Evolutionary conservation across 2,888 invertebrate genomes (phyloP).

Genomic region (Piscicola geometra): DNA sequence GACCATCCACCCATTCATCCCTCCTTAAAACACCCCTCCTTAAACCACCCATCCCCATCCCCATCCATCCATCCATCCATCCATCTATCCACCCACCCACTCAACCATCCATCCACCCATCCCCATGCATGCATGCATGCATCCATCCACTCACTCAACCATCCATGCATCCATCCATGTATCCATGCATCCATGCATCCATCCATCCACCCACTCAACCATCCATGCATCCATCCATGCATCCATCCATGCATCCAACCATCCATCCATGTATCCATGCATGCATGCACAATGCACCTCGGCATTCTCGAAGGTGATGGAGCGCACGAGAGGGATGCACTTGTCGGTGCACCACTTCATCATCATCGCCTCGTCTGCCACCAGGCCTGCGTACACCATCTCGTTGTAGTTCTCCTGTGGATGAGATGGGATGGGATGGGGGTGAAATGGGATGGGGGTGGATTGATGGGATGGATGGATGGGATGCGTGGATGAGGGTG

Average conservation of each 20-base stretch:
- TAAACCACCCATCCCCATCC: too few species aligned
- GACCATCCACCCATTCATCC: too few species aligned
- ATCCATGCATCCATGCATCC: neutral
- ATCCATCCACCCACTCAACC: neutral
- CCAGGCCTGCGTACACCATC: conserved; percentile 45
- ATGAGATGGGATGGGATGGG: too few species aligned
- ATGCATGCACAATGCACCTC: conserved; percentile 63
- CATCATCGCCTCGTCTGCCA: conserved; percentile 67
- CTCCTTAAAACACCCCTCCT: too few species aligned
- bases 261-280: neutral
- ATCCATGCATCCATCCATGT: neutral
- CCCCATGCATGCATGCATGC: neutral
- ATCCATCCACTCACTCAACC: neutral
- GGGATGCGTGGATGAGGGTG: neutral
- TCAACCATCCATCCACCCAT: too few species aligned
- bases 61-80: too few species aligned
- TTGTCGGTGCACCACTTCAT: conserved; percentile 79
- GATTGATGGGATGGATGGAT: neutral
- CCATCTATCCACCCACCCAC: too few species aligned
- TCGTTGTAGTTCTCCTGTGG: conserved; percentile 48
- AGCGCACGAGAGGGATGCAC: conserved; percentile 91
- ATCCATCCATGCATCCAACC: neutral
- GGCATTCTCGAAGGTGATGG: conserved; percentile 99
- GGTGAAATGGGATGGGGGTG: too few species aligned
- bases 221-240: neutral